Evolutionary conservation across 2,888 invertebrate species (phyloP).

Genomic region (Cephonodes hylas): DNA sequence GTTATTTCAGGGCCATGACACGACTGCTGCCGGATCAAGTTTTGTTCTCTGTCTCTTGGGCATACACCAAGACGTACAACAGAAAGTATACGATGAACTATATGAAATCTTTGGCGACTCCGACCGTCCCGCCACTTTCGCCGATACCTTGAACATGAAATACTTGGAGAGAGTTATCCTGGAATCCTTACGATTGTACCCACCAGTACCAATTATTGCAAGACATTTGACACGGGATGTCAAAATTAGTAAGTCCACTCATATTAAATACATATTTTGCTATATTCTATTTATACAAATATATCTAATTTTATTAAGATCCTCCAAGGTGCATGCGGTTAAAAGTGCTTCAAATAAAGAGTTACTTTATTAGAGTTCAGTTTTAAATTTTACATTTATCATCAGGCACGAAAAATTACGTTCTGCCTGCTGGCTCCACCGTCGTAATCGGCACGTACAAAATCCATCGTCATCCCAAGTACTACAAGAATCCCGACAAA

Average conservation of each 20-base stretch:
- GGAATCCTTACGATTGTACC: constrained; percentile 88
- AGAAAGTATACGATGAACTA: constrained; percentile 86
- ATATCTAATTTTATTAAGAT: too few species aligned
- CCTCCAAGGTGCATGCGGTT: too few species aligned
- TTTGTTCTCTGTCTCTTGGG: constrained; percentile 93
- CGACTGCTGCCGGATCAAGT: constrained; percentile 88
- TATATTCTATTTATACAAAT: too few species aligned
- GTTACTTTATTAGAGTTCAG: not conserved
- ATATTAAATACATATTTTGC: not conserved
- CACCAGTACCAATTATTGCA: constrained; percentile 90
- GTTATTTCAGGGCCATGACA: constrained; percentile 72
- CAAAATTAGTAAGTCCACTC: constrained; percentile 78
- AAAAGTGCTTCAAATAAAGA: too few species aligned
- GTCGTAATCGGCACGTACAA: constrained; percentile 85
- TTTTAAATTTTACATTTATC: constrained; percentile 21
- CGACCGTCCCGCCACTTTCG: constrained; percentile 87
- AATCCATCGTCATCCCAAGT: constrained; percentile 84
- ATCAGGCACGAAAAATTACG: constrained; percentile 82
- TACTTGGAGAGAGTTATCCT: constrained; percentile 89
- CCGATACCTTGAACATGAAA: constrained; percentile 90
- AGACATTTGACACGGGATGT: constrained; percentile 86
- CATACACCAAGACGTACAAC: constrained; percentile 89
- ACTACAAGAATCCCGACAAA: constrained; percentile 85
- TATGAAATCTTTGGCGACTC: constrained; percentile 89
- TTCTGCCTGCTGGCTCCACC: constrained; percentile 86